Evolutionary conservation across 1,140 invertebrate species (phyloP), one percentile per base, ranked within the genome.

Genomic region (Rhagoletis zephyria): DNA sequence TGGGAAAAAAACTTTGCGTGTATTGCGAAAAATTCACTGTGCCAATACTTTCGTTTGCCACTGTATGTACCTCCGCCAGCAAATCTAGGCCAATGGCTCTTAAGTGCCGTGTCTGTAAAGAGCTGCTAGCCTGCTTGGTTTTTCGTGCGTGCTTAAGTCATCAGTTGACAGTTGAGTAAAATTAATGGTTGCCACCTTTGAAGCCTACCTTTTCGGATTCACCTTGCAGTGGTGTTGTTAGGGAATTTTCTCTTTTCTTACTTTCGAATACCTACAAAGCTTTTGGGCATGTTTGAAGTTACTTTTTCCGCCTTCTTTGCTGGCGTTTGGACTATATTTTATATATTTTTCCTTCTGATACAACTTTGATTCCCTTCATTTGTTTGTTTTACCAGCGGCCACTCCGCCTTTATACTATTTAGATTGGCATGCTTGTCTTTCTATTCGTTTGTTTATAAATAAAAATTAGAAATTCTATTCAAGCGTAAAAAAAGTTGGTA

Each of bases 121-220:
- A 30, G 48, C 74, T 14, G 42, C 30, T 30, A 30, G 30, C 1
- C 30, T 30, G 42, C 0, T 30, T 30, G 19, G 19, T 81, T 40
- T 81, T 81, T 81, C 74, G 74, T 56, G 74, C 10, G n/a, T n/a
- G n/a, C 65, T 63, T 87, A 87, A 81, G 87, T 67, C 87, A 10
- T 51, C 65, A 9, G 48, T 81, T 87, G 87, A 87, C 87, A 87
- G 67, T 81, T 87, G 87, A 87, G 60, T 48, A 87, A 87, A 87
- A 87, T 87, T 87, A 87, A 87, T 87, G 87, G 70, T 87, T 65
- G 86, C 85, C 60, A 19, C 30, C 30, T 85, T 85, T 85, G 56
- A 85, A 42, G 74, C 74, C 45, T 42, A 60, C 19, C 45, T 30
- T 85, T 85, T 56, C 30, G 48, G 16, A 7, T 56, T 7, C 74